Evolutionary conservation across 2,888 invertebrate species (phyloP).

Genomic region (Caenorhabditis sp.): DNA sequence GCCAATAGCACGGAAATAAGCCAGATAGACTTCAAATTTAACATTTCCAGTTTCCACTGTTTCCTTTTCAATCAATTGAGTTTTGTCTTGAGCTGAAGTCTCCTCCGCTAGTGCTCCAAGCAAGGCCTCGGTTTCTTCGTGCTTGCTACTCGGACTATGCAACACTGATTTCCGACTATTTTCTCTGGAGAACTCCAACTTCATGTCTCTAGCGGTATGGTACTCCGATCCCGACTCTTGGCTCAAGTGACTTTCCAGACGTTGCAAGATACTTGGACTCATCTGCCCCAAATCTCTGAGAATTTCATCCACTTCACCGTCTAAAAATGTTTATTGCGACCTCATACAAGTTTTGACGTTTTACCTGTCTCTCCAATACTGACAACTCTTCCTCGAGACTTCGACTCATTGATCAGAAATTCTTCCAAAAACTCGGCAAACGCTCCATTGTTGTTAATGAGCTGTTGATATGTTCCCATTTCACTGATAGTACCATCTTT

Average conservation of each 20-base stretch:
- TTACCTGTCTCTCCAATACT: slow-evolving; percentile 80
- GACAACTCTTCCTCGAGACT: slow-evolving; percentile 80
- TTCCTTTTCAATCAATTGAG: slow-evolving; percentile 90
- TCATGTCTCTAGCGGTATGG: neutral
- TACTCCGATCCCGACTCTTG: slow-evolving; percentile 52
- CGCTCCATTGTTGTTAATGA: slow-evolving; percentile 88
- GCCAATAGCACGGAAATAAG: slow-evolving; percentile 93
- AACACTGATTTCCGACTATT: slow-evolving; percentile 1
- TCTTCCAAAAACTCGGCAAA: slow-evolving; percentile 86
- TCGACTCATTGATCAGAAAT: slow-evolving; percentile 84
- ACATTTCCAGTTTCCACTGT: slow-evolving; percentile 93
- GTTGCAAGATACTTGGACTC: slow-evolving; percentile 77
- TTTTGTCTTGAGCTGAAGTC: slow-evolving; percentile 61
- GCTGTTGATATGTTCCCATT: slow-evolving; percentile 92
- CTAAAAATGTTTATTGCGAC: slow-evolving; percentile 63
- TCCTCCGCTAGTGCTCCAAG: slow-evolving; percentile 45
- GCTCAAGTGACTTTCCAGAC: slow-evolving; percentile 77
- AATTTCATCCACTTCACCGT: slow-evolving; percentile 81
- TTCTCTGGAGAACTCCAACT: slow-evolving; percentile 12
- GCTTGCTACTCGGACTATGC: slow-evolving; percentile 32
- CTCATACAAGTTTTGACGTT: neutral
- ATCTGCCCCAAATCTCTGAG: slow-evolving; percentile 78
- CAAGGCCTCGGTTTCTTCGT: slow-evolving; percentile 67
- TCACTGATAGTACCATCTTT: slow-evolving; percentile 93
- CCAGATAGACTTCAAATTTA: slow-evolving; percentile 91